Evolutionary conservation across 2,113 vertebrate species (phyloP), one percentile per base, ranked within the genome.

Genomic region (Paratilapia polleni): DNA sequence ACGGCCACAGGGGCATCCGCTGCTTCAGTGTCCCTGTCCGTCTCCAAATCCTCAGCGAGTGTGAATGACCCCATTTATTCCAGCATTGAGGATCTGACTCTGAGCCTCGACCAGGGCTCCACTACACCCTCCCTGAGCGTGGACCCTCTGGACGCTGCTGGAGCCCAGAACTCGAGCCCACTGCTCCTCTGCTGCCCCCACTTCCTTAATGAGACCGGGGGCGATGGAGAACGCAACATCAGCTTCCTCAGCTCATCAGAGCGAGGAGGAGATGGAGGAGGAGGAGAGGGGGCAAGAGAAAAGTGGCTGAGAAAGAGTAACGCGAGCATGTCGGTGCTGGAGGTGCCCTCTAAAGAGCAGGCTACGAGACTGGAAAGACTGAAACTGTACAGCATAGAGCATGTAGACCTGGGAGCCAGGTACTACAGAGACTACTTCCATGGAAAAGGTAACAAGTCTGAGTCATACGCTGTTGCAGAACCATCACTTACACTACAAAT

Each of bases 1-100:
- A 99, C 97, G 1, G 97, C 97, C 57, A 99, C 98, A 0, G 98
- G 98, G 0, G 98, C 98, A 0, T 99, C 98, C 0, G 97, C 98
- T 0, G 98, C 98, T 1, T 98, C 95, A 0, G 95, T 96, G 28
- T 97, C 96, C 0, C 84, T 96, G 47, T 89, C 95, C 0, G 90
- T 88, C 0, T 86, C 95, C 0, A 94, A 94, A 13, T 86, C 96
- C 2, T 88, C 93, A 0, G 92, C 93, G 0, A 94, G 91, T 0
- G 90, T 92, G 0, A 93, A 94, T 1, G 96, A 97, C 20, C 94
- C 96, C 0, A 90, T 94, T 11, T 97, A 97, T 58, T 90, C 96
- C 92, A 96, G 97, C 93, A 94, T 95, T 0, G 98, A 99, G 90
- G 98, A 99, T 57, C 76, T 97, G 38, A 97, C 93, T 26, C 6